Evolutionary conservation across 2,113 vertebrate genomes (phyloP).

Genomic region (Craseonycteris thonglongyai): DNA sequence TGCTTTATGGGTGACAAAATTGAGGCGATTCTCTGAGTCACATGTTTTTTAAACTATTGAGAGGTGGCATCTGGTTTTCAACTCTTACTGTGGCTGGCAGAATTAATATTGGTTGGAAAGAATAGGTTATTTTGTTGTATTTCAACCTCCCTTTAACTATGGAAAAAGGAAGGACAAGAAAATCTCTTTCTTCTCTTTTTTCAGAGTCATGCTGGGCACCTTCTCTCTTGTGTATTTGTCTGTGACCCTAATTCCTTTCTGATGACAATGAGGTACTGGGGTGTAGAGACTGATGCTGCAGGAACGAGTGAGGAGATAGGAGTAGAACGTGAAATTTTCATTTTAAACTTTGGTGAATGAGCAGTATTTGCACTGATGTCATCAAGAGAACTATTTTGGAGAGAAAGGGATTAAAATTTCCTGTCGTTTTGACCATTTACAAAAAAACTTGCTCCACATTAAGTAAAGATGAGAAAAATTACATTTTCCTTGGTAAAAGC

Average conservation of each 20-base stretch:
- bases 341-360: not conserved
- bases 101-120: not conserved
- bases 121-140: not conserved
- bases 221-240: not conserved
- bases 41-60: slow-evolving; percentile 41
- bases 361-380: not conserved
- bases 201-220: not conserved
- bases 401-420: too few relatives aligned
- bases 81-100: not conserved
- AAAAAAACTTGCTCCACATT: not conserved
- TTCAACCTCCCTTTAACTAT: not conserved
- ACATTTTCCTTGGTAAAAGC: not conserved
- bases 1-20: slow-evolving; percentile 28
- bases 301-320: not conserved
- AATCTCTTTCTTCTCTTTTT: not conserved
- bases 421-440: not conserved
- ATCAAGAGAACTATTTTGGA: not conserved
- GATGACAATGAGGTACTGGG: not conserved
- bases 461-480: not conserved
- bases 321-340: not conserved
- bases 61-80: not conserved
- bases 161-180: not conserved
- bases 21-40: slow-evolving; percentile 35
- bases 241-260: slow-evolving; percentile 11
- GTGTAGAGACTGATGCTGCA: not conserved